These are phyloP conservation scores for Cheirogaleus medius DNA, from an alignment of 2,113 vertebrate species.

Conservation along the genomic window DNA sequence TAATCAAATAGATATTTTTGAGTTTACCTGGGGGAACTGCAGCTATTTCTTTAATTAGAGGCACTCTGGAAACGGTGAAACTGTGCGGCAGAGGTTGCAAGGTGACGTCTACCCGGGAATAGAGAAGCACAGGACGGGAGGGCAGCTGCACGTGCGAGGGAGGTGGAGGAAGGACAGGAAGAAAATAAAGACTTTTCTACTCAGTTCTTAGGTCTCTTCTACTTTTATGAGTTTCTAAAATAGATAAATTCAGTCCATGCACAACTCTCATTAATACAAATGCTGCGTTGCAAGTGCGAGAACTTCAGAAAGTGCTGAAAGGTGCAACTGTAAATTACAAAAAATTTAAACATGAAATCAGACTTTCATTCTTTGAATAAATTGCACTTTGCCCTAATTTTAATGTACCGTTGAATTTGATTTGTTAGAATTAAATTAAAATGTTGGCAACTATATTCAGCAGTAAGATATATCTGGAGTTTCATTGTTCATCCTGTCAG, in stretches of 20 bases:
- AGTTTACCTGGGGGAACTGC: not conserved
- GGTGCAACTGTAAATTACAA: not conserved
- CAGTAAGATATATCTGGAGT: not conserved
- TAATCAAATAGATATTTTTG: not conserved
- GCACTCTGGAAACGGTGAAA: not conserved
- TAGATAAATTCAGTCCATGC: not conserved
- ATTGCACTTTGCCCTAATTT: conserved; percentile 44
- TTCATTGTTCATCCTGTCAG: not conserved
- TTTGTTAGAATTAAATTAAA: conserved; percentile 62
- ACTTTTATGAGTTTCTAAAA: not conserved
- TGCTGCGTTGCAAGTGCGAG: not conserved
- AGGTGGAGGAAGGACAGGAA: rapidly evolving
- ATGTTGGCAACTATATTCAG: conserved; percentile 23
- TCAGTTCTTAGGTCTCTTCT: not conserved
- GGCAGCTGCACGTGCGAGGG: not conserved
- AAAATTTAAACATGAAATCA: not conserved
- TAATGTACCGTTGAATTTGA: not conserved
- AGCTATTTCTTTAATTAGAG: not conserved
- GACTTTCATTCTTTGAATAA: not conserved
- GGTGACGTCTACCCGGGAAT: too few relatives aligned
- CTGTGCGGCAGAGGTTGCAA: not conserved
- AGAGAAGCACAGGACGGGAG: not conserved
- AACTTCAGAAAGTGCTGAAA: not conserved
- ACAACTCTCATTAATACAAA: not conserved
- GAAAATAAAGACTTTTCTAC: not conserved